Base-by-base conservation (phyloP, 2,113 vertebrate genomes). In the Petrocephalus microphthalmus region DNA sequence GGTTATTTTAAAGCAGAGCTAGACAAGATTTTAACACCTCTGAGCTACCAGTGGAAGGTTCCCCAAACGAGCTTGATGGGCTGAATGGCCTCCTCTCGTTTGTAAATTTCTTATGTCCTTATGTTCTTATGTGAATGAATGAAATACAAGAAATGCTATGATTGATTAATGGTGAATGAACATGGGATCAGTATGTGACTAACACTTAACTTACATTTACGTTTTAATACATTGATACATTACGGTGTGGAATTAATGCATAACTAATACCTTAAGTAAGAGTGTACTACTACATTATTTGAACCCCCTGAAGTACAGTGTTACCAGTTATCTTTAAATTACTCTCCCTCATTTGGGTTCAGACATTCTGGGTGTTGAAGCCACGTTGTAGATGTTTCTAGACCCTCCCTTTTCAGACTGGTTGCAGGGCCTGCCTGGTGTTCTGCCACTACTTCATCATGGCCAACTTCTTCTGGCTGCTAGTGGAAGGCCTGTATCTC, bases 391-490 rank as follows among this genome's bases (percentile, higher is more conserved):
- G 22, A 57, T 42, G 33, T 33, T 17, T 74, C 29, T 19, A 15
- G 17, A 37, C 67, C 33, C 19, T 93, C 87, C 4, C 88, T 0
- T 93, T 94, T 2, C 92, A 98, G 97, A 93, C 97, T 78, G 96
- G 96, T 87, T 99, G 97, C 94, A 98, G 97, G 93, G 94, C 95
- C 91, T 97, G 96, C 90, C 91, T 99, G 94, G 96, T 96, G 13
- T 94, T 98, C 89, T 96, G 98, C 92, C 97, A 99, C 29, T 98
- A 97, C 88, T 97, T 96, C 91, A 95, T 97, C 92, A 97, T 96
- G 96, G 97, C 97, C 54, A 99, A 98, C 92, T 98, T 98, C 94
- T 97, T 95, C 94, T 99, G 98, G 98, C 96, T 99, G 84, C 94
- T 99, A 91, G 97, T 96, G 88, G 98, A 98, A 94, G 98, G 96